Evolutionary conservation across 1,140 invertebrate species (phyloP), one percentile per base, ranked within the genome.

Genomic region (Oncopeltus fasciatus): DNA sequence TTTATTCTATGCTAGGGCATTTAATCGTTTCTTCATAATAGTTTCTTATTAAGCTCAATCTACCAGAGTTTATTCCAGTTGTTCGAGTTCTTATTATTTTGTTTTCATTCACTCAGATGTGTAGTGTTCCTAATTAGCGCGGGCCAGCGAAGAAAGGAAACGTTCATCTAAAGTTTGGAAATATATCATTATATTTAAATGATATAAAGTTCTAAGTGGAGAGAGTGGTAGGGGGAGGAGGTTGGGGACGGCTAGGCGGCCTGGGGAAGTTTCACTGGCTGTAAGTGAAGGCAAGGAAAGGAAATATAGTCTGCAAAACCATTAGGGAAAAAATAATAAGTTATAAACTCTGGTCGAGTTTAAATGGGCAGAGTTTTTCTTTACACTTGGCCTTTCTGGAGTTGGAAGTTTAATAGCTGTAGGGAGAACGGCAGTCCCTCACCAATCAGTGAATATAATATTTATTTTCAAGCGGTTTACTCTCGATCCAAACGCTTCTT

Each of bases 311-410:
- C 49, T 53, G 49, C 26, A 53, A 53, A 24, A 53, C 49, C 49
- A 53, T 53, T 53, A 53, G 49, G 49, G 49, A 53, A 53, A 53
- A 53, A 53, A 53, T 53, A 53, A 53, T 53, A 53, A 53, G 49
- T 53, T 53, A 53, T 53, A 53, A 53, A 53, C 49, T 53, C 21
- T 53, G 24, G 20, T 16, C 14, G 20, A 53, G 49, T 53, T 53
- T 53, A 53, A 53, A 53, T 53, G 49, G 49, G 49, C 49, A 53
- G 49, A 53, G 49, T 53, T 53, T 53, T 53, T 53, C 49, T 53
- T 53, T 53, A 53, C 49, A 53, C 18, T 53, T 53, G 49, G 49
- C 21, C 49, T 53, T 53, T 18, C 49, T 53, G 20, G 18, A 24
- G 49, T 14, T 4, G 21, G 18, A 53, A 53, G 18, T 53, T 53